phyloP scores from a whole-genome alignment of 2,797 vertebrate genomes.

The Catamblyrhynchus diadema region DNA sequence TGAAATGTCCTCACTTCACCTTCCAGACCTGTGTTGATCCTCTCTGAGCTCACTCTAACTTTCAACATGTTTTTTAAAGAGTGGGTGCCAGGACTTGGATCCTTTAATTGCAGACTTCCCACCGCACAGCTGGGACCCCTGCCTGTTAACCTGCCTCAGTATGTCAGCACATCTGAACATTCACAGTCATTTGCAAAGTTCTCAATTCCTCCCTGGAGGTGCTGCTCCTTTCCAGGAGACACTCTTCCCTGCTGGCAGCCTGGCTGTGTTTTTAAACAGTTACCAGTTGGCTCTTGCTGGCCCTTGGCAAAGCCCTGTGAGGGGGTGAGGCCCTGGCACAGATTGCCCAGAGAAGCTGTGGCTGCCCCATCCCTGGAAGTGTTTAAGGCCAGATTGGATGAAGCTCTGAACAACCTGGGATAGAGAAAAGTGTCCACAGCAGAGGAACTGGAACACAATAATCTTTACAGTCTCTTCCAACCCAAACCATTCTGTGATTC shows the following conservation, averaged over 20 bases:
- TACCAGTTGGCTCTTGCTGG: not conserved
- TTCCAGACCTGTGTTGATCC: not conserved
- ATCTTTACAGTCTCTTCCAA: not conserved
- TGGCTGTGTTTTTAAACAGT: not conserved
- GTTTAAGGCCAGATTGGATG: not conserved
- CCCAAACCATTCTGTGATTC: not conserved
- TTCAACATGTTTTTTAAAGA: not conserved
- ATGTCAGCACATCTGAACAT: not conserved
- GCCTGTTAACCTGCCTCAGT: not conserved
- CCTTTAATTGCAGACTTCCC: not conserved
- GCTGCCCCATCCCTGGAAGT: not conserved
- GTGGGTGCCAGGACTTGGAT: not conserved
- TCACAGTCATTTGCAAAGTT: not conserved
- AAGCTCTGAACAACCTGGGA: not conserved
- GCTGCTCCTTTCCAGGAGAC: not conserved
- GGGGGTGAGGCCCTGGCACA: not conserved
- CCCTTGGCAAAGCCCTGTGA: not conserved
- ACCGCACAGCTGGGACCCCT: not conserved
- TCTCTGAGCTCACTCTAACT: not conserved
- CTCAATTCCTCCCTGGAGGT: not conserved
- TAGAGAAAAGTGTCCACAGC: not conserved
- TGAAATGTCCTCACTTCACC: conserved; percentile 14
- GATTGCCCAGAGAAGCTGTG: fast-evolving
- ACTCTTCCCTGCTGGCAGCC: not conserved
- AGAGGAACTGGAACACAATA: fast-evolving